Conservation (phyloP, 1,140 invertebrate species). For the Cyclargus thomasi region DNA sequence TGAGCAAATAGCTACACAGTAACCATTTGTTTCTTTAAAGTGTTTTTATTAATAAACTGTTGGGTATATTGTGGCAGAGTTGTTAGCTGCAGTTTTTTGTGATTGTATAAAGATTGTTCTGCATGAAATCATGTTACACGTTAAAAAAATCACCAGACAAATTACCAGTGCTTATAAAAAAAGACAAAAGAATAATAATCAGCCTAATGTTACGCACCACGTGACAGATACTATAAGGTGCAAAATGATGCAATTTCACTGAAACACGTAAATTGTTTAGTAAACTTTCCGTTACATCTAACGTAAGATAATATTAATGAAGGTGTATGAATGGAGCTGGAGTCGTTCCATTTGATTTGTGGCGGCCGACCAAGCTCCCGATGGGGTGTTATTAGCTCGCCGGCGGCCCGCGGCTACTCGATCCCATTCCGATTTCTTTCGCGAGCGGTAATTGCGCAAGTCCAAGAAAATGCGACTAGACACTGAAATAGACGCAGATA, state of each 20-base stretch:
- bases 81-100: too few relatives aligned
- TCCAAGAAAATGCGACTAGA: slow-evolving; percentile 41
- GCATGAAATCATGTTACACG: too few relatives aligned
- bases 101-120: too few relatives aligned
- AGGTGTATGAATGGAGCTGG: slow-evolving; percentile 34
- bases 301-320: slow-evolving; percentile 26
- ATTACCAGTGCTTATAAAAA: too few relatives aligned
- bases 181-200: too few relatives aligned
- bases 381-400: slow-evolving; percentile 58
- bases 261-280: too few relatives aligned
- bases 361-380: slow-evolving; percentile 48
- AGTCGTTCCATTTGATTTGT: slow-evolving; percentile 58
- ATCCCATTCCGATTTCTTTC: slow-evolving; percentile 60
- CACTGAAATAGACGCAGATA: slow-evolving; percentile 49
- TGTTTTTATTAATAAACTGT: background rate
- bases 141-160: too few relatives aligned
- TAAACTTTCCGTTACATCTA: slow-evolving; percentile 22
- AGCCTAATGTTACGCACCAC: too few relatives aligned
- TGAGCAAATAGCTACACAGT: background rate
- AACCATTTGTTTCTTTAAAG: too few relatives aligned
- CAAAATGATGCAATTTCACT: too few relatives aligned
- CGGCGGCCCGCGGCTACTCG: slow-evolving; percentile 45
- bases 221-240: too few relatives aligned
- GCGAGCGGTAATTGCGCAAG: slow-evolving; percentile 25
- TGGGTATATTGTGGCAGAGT: background rate